phyloP scores from a whole-genome alignment of 1,140 invertebrate genomes.

The Macrocentrus cingulum region DNA sequence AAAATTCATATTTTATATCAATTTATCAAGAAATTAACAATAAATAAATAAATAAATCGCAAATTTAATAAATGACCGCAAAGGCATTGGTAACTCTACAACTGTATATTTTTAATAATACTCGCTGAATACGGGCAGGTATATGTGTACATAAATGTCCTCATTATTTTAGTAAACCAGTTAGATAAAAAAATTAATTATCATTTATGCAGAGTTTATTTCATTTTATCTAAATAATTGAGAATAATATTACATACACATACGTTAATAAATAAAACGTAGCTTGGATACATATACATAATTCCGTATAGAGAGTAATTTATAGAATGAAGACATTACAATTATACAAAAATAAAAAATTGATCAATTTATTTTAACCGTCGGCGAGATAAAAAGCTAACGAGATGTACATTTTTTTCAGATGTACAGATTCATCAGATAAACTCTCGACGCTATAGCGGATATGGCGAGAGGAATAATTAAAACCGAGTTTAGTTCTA shows the following conservation, averaged over 20 bases:
- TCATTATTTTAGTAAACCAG: not conserved
- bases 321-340: not conserved
- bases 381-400: constrained; percentile 11
- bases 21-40: too few relatives aligned
- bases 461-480: constrained; percentile 15
- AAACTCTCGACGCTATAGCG: not conserved
- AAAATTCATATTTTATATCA: too few relatives aligned
- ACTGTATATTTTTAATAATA: too few relatives aligned
- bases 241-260: too few relatives aligned
- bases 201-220: not conserved
- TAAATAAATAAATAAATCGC: too few relatives aligned
- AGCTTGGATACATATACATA: not conserved
- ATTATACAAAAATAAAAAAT: constrained; percentile 11
- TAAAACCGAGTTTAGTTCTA: constrained; percentile 17
- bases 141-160: too few relatives aligned
- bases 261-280: not conserved
- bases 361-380: constrained; percentile 11
- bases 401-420: constrained; percentile 14
- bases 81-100: too few relatives aligned
- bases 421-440: constrained; percentile 8
- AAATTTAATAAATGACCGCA: too few relatives aligned
- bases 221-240: too few relatives aligned
- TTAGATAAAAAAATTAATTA: too few relatives aligned
- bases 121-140: too few relatives aligned
- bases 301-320: not conserved